These are phyloP conservation scores for Reticulitermes speratus DNA, from an alignment of 1,140 invertebrate genomes.

Conservation along the genomic window DNA sequence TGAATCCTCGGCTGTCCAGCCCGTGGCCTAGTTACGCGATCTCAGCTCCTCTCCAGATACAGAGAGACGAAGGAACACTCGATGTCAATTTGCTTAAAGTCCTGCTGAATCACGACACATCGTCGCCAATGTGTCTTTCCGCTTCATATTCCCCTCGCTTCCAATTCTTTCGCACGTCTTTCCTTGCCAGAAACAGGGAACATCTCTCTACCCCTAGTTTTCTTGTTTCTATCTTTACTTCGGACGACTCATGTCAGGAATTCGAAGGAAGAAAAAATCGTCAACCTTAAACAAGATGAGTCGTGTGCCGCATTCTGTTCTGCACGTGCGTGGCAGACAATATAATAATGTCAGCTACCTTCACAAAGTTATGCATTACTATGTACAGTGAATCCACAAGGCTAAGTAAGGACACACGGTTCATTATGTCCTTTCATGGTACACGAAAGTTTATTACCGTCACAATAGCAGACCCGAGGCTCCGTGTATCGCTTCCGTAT, in stretches of 20 bases:
- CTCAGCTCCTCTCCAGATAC: too few relatives aligned
- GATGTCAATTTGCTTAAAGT: too few relatives aligned
- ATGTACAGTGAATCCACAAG: not conserved
- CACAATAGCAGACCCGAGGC: too few relatives aligned
- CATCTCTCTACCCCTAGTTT: not conserved
- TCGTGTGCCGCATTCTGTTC: not conserved
- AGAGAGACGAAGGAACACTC: too few relatives aligned
- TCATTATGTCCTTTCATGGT: too few relatives aligned
- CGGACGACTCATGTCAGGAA: not conserved
- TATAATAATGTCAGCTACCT: not conserved
- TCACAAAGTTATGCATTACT: not conserved
- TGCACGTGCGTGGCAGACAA: not conserved
- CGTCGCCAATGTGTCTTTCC: too few relatives aligned
- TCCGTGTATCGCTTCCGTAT: too few relatives aligned
- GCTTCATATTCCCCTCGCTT: not conserved
- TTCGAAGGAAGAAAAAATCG: not conserved
- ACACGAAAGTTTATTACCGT: too few relatives aligned
- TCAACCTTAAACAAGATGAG: not conserved
- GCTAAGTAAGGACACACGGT: too few relatives aligned
- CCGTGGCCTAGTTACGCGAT: too few relatives aligned
- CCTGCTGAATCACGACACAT: too few relatives aligned
- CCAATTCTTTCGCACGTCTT: not conserved
- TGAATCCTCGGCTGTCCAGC: too few relatives aligned
- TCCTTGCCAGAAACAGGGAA: constrained; percentile 8
- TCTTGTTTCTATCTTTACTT: not conserved